phyloP scores from a whole-genome alignment of 2,113 vertebrate genomes.

The Burhinus oedicnemus region DNA sequence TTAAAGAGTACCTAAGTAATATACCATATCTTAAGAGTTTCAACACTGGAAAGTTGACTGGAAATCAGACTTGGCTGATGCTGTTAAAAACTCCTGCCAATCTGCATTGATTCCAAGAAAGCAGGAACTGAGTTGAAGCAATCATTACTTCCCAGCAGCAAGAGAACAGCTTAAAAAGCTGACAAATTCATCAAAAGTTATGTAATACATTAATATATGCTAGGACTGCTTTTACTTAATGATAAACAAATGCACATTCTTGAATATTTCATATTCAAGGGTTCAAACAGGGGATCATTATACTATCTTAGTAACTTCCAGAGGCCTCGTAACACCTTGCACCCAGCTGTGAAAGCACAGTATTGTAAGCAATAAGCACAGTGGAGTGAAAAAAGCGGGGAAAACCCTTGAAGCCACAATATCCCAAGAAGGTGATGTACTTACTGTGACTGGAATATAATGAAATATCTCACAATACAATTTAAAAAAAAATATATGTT shows the following conservation, averaged over 20 bases:
- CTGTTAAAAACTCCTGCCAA: constrained; percentile 14
- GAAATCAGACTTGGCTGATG: constrained; percentile 53
- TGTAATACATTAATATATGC: neutral
- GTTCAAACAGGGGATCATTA: neutral
- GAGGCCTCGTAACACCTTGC: neutral
- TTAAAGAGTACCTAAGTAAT: constrained; percentile 60
- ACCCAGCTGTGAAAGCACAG: neutral
- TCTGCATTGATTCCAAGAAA: constrained; percentile 41
- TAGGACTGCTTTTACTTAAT: neutral
- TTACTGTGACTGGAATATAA: neutral
- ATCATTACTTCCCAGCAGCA: neutral
- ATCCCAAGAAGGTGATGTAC: neutral
- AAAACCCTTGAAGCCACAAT: neutral
- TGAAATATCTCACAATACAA: neutral
- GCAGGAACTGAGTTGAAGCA: neutral
- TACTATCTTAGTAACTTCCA: neutral
- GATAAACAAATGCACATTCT: neutral
- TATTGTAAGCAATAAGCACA: neutral
- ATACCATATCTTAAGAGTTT: constrained; percentile 53
- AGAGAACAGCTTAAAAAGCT: neutral
- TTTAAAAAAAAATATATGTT: neutral
- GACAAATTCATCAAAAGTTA: constrained; percentile 10
- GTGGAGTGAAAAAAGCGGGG: neutral
- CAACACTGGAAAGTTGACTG: constrained; percentile 61
- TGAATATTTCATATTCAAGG: neutral